phyloP scores from a whole-genome alignment of 2,797 vertebrate genomes.

The Adelosebastes latens region DNA sequence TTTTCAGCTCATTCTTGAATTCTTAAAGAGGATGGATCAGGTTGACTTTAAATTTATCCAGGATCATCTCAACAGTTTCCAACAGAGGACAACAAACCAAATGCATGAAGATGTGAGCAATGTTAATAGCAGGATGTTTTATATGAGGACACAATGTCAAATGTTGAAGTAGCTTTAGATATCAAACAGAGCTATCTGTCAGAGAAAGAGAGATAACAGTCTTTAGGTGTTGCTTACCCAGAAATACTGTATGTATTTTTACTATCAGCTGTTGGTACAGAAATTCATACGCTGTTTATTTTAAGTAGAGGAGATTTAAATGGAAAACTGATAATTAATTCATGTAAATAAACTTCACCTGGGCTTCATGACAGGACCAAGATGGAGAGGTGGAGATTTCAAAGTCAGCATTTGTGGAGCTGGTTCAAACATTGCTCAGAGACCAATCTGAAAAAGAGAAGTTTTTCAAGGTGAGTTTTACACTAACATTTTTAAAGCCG shows the following conservation, averaged over 20 bases:
- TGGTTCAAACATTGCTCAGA: background rate
- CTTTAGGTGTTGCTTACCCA: background rate
- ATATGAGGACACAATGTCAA: background rate
- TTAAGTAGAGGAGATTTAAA: background rate
- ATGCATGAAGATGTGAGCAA: background rate
- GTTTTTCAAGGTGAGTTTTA: background rate
- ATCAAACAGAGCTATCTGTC: background rate
- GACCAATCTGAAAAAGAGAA: background rate
- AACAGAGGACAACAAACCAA: background rate
- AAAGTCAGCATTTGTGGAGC: background rate
- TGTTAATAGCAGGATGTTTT: background rate
- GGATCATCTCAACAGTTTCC: background rate
- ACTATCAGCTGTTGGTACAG: background rate
- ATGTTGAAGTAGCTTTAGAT: background rate
- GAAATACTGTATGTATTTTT: background rate
- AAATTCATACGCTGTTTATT: background rate
- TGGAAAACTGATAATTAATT: background rate
- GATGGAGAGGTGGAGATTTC: background rate
- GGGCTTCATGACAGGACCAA: background rate
- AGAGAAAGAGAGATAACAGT: background rate
- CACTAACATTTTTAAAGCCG: rapidly evolving
- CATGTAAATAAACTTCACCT: background rate
- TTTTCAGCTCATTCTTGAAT: background rate
- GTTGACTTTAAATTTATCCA: background rate
- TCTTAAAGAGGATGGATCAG: background rate